Conservation (phyloP, 2,797 vertebrate species). For the Thamnophis elegans region DNA sequence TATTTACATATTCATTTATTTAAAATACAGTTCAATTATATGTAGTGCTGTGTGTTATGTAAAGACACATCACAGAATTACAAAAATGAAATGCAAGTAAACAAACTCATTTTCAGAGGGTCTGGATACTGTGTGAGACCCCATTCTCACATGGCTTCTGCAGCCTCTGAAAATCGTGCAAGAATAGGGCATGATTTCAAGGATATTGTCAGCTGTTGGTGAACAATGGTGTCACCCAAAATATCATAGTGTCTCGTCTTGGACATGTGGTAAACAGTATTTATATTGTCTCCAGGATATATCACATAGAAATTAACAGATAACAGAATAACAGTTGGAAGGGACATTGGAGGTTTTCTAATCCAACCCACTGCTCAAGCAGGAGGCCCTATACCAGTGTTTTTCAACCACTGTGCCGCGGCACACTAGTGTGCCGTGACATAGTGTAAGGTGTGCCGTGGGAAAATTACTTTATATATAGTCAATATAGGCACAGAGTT, state of each 20-base stretch:
- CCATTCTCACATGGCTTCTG: no score
- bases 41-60: no score
- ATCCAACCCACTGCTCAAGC: neutral
- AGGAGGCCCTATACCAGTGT: neutral
- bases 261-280: neutral
- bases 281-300: neutral
- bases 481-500: no score
- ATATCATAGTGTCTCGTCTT: neutral
- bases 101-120: neutral
- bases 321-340: neutral
- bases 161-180: neutral
- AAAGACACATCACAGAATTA: neutral
- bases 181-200: neutral
- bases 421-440: no score
- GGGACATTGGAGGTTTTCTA: neutral
- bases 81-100: neutral
- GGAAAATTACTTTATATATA: no score
- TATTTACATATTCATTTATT: neutral
- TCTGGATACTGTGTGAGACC: no score
- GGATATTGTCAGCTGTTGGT: neutral
- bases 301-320: neutral
- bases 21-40: neutral
- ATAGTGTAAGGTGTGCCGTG: no score
- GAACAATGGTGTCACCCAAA: neutral
- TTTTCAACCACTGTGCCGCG: no score